Percentiles rank a stretch among this genome's conserved stretches.
phyloP scores from a whole-genome alignment of 2,888 invertebrate genomes.

The Autographa pulchrina region DNA sequence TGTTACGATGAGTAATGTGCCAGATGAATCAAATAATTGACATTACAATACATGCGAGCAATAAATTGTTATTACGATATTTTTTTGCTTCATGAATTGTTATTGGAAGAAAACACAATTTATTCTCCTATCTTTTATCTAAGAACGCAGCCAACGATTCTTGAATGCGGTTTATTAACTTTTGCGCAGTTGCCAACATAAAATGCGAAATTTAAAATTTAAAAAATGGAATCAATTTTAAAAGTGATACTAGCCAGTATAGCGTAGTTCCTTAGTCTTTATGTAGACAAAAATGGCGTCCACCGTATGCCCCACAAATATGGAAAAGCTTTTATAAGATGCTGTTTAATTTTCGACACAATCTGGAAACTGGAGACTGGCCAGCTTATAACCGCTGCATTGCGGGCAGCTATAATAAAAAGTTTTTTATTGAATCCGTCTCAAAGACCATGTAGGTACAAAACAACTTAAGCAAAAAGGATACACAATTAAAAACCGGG shows the following conservation, averaged over 20 bases:
- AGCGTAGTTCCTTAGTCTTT: constrained; percentile 15
- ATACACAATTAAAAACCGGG: constrained; percentile 37
- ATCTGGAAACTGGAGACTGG: constrained; percentile 82
- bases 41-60: constrained; percentile 68
- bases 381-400: constrained; percentile 81
- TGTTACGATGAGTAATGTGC: constrained; percentile 71
- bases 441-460: constrained; percentile 34
- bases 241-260: constrained; percentile 12
- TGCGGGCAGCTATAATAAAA: constrained; percentile 69
- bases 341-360: constrained; percentile 81
- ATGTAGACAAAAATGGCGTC: constrained; percentile 35
- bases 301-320: constrained; percentile 33
- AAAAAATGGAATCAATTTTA: constrained; percentile 31
- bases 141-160: constrained; percentile 40
- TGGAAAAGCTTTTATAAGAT: constrained; percentile 71
- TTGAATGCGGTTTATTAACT: constrained; percentile 53
- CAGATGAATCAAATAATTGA: constrained; percentile 74
- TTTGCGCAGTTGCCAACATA: constrained; percentile 54
- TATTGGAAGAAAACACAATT: constrained; percentile 59
- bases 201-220: constrained; percentile 55
- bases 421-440: constrained; percentile 54
- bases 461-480: constrained; percentile 45
- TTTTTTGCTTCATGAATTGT: constrained; percentile 62
- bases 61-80: constrained; percentile 71
- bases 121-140: constrained; percentile 56